Conservation (phyloP, 2,888 invertebrate genomes). For the Syrista parreyssii region DNA sequence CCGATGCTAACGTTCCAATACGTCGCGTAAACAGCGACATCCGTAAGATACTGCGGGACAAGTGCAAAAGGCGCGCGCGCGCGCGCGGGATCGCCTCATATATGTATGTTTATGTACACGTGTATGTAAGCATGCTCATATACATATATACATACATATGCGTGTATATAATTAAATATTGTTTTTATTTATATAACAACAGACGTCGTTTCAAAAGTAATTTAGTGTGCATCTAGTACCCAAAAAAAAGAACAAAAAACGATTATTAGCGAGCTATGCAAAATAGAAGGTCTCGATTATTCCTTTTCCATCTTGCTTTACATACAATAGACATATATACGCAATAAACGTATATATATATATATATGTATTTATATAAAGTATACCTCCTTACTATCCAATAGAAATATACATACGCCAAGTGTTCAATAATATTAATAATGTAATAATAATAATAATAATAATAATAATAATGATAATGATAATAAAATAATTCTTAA, state of each 20-base stretch:
- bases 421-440: slow-evolving; percentile 62
- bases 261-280: slow-evolving; percentile 59
- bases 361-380: slow-evolving; percentile 60
- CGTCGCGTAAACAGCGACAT: not conserved
- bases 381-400: slow-evolving; percentile 56
- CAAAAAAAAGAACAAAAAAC: slow-evolving; percentile 52
- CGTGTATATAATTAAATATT: slow-evolving; percentile 53
- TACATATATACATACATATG: slow-evolving; percentile 45
- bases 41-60: not conserved
- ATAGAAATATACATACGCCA: slow-evolving; percentile 63
- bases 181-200: slow-evolving; percentile 49
- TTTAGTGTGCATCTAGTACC: slow-evolving; percentile 60
- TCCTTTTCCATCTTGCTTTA: slow-evolving; percentile 36
- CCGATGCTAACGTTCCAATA: not conserved
- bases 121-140: slow-evolving; percentile 42
- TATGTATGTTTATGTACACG: slow-evolving; percentile 49
- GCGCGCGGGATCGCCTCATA: slow-evolving; percentile 42
- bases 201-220: slow-evolving; percentile 50
- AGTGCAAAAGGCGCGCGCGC: not conserved
- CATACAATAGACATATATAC: slow-evolving; percentile 36
- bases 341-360: slow-evolving; percentile 45
- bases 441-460: slow-evolving; percentile 46
- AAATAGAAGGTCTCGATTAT: slow-evolving; percentile 63
- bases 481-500: slow-evolving; percentile 36
- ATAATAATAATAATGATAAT: slow-evolving; percentile 22